Evolutionary conservation across 2,888 invertebrate species (phyloP).

Genomic region (Spilosoma lubricipeda): DNA sequence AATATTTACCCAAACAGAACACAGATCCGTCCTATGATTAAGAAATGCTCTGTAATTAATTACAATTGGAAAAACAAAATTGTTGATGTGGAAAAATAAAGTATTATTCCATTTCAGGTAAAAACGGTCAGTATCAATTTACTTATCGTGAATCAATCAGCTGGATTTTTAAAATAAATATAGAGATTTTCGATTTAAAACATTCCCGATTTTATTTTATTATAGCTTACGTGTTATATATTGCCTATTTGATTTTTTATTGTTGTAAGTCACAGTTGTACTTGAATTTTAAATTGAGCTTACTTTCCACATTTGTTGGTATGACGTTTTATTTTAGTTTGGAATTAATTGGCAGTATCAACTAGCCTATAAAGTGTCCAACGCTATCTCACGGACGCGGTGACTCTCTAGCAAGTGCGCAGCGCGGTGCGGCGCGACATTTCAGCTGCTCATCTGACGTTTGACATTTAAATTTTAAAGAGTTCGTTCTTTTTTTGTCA

Average conservation of each 20-base stretch:
- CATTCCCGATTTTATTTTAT: slow-evolving; percentile 11
- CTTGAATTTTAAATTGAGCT: not conserved
- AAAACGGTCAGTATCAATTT: slow-evolving; percentile 27
- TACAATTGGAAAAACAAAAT: slow-evolving; percentile 22
- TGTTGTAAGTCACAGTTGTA: not conserved
- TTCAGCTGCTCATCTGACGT: too few relatives aligned
- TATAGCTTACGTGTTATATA: not conserved
- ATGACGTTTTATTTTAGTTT: not conserved
- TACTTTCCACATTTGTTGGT: not conserved
- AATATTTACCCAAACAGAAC: slow-evolving; percentile 7
- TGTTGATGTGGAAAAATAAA: slow-evolving; percentile 16
- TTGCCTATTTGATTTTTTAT: not conserved
- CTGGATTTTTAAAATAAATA: slow-evolving; percentile 25
- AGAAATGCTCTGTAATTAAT: slow-evolving; percentile 24
- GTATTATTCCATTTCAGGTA: slow-evolving; percentile 17
- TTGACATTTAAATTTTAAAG: not conserved
- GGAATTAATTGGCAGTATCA: too few relatives aligned
- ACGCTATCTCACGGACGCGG: too few relatives aligned
- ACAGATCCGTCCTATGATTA: slow-evolving; percentile 10
- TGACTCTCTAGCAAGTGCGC: too few relatives aligned
- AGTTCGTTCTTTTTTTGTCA: not conserved
- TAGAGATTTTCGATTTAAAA: slow-evolving; percentile 22
- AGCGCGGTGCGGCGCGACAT: too few relatives aligned
- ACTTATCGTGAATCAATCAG: slow-evolving; percentile 33
- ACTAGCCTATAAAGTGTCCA: too few relatives aligned